Conservation (phyloP, 1,140 invertebrate species). For the Vanessa atalanta region DNA sequence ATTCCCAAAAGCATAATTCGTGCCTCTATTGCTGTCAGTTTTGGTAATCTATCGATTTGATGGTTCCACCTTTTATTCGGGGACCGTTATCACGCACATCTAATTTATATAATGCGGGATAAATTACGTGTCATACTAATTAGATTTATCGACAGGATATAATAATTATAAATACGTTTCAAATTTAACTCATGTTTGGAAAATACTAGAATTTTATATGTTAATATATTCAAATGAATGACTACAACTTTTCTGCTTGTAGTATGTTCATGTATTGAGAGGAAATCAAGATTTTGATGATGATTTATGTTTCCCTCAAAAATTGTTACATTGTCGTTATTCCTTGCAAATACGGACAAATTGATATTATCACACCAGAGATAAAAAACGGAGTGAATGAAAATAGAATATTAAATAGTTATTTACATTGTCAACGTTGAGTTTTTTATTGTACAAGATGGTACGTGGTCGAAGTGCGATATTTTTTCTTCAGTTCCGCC, state of each 20-base stretch:
- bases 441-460: constrained; percentile 11
- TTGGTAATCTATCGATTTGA: constrained; percentile 10
- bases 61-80: neutral
- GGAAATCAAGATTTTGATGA: too few species aligned
- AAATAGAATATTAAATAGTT: constrained; percentile 12
- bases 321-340: neutral
- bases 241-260: neutral
- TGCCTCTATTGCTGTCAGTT: constrained; percentile 8
- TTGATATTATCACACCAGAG: neutral
- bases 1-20: constrained; percentile 8
- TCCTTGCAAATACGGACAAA: neutral
- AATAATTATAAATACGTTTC: neutral
- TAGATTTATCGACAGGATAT: neutral
- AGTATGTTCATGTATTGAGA: too few species aligned
- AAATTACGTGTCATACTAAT: neutral
- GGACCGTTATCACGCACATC: constrained; percentile 11
- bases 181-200: too few species aligned
- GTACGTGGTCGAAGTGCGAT: constrained; percentile 21
- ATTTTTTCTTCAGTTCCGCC: constrained; percentile 32
- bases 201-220: too few species aligned
- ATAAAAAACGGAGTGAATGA: constrained; percentile 9
- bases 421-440: constrained; percentile 5
- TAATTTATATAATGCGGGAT: constrained; percentile 24
- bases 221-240: neutral
- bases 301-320: too few species aligned